Evolutionary conservation across 1,140 invertebrate species (phyloP).

Genomic region (Penaeus japonicus): DNA sequence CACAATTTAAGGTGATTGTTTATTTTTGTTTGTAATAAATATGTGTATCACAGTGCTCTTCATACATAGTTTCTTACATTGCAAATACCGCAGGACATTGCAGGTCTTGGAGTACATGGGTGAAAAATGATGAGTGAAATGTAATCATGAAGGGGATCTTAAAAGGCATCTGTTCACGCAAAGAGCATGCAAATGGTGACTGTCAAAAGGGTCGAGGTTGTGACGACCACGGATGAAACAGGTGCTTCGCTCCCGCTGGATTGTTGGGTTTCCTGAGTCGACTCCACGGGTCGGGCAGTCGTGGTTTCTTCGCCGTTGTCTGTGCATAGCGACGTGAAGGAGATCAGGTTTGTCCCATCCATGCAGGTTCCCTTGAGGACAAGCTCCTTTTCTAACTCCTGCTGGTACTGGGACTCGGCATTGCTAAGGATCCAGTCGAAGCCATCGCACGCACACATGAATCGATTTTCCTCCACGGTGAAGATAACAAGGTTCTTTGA

Average conservation of each 20-base stretch:
- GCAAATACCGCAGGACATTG: no score
- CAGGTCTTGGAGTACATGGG: no score
- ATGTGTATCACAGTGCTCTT: no score
- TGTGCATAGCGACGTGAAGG: slow-evolving; percentile 1
- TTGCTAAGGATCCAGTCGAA: slow-evolving; percentile 20
- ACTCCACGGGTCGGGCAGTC: neutral
- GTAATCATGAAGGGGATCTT: no score
- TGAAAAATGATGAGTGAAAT: no score
- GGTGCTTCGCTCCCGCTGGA: neutral
- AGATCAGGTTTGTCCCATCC: slow-evolving; percentile 8
- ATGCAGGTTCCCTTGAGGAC: neutral
- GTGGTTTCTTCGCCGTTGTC: neutral
- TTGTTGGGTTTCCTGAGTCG: no score
- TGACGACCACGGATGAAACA: neutral
- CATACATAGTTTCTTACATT: no score
- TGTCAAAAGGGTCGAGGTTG: neutral
- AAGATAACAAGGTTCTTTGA: slow-evolving; percentile 20
- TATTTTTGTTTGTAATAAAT: no score
- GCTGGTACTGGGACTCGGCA: neutral
- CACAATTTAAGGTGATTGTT: no score
- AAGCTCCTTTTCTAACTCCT: slow-evolving; percentile 39
- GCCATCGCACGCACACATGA: slow-evolving; percentile 22
- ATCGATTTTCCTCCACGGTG: slow-evolving; percentile 40
- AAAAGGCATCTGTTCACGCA: no score
- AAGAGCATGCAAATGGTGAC: no score